Conservation (phyloP, 2,113 vertebrate genomes). For the Lasiurus cinereus region DNA sequence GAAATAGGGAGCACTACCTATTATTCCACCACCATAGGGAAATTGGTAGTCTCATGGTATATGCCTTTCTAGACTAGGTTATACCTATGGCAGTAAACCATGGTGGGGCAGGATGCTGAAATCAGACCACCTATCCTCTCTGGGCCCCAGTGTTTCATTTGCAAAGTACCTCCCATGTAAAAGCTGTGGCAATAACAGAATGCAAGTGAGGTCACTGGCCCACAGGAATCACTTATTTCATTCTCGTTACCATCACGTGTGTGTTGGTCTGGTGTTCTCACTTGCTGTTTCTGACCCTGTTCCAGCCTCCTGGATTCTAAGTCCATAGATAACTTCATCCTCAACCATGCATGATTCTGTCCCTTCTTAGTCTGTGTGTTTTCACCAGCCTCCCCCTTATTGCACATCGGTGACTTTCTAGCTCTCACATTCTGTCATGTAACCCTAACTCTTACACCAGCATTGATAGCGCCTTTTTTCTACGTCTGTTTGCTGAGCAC, state of each 20-base stretch:
- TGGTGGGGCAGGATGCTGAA: not conserved
- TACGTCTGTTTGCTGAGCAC: not conserved
- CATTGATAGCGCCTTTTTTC: not conserved
- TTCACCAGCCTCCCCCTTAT: not conserved
- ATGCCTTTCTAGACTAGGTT: not conserved
- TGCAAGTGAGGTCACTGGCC: not conserved
- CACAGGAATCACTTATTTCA: not conserved
- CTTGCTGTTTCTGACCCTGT: not conserved
- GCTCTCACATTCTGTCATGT: not conserved
- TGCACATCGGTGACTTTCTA: not conserved
- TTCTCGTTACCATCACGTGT: not conserved
- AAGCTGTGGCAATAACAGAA: not conserved
- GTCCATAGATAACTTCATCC: not conserved
- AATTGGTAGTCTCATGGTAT: not conserved
- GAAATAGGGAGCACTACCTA: not conserved
- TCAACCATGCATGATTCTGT: not conserved
- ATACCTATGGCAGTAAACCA: not conserved
- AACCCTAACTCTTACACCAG: not conserved
- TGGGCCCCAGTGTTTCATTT: not conserved
- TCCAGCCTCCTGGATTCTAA: not conserved
- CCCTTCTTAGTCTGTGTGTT: not conserved
- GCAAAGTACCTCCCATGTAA: not conserved
- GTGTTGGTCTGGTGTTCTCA: rapidly evolving
- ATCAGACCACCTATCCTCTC: not conserved
- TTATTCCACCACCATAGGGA: not conserved